Evolutionary conservation across 2,888 invertebrate species (phyloP).

Genomic region (Ophion ventricosus): DNA sequence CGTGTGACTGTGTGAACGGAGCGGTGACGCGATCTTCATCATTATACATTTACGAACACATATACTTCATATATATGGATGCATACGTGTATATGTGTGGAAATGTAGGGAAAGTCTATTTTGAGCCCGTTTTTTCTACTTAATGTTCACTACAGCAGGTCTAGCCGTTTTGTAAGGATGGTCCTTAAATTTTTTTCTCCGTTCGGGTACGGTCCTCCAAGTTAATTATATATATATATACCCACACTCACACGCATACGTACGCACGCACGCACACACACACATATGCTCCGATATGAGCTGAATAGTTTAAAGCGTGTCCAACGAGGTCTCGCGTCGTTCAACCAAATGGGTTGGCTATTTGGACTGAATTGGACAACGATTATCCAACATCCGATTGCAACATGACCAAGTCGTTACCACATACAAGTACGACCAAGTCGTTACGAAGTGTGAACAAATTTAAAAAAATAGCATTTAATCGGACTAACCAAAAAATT

Average conservation of each 20-base stretch:
- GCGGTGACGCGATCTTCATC: slow-evolving; percentile 67
- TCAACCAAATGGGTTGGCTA: slow-evolving; percentile 35
- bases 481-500: background rate
- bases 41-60: background rate
- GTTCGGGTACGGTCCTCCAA: background rate
- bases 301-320: slow-evolving; percentile 36
- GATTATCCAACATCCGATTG: slow-evolving; percentile 42
- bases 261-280: background rate
- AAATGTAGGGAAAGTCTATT: background rate
- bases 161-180: background rate
- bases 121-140: background rate
- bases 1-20: slow-evolving; percentile 45
- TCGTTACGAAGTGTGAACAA: background rate
- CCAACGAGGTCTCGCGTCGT: slow-evolving; percentile 22
- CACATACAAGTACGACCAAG: too few species aligned
- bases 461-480: background rate
- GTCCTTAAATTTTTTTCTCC: background rate
- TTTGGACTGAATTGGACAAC: slow-evolving; percentile 45
- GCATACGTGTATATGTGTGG: background rate
- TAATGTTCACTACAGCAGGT: background rate
- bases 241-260: too few species aligned
- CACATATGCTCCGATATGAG: slow-evolving; percentile 3
- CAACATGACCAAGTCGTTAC: too few species aligned
- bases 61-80: background rate
- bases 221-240: too few species aligned